phyloP scores from a whole-genome alignment of 2,797 vertebrate genomes.

The Pseudochaenichthys georgianus region DNA sequence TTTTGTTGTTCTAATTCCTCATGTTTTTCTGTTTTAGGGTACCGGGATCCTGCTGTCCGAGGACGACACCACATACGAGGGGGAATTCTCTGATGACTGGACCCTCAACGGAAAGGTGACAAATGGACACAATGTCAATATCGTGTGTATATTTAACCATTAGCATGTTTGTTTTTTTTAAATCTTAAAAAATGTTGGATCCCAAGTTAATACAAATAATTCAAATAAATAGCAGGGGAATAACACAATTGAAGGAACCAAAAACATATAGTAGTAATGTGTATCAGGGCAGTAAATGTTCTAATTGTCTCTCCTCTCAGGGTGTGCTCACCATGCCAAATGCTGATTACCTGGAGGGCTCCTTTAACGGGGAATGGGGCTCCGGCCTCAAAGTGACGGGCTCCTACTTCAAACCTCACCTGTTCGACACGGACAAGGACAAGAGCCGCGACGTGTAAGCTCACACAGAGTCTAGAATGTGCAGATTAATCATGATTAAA shows the following conservation, averaged over 20 bases:
- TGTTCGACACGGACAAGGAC: conserved; percentile 93
- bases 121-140: not conserved
- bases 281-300: not conserved
- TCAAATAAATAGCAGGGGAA: no score
- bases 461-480: not conserved
- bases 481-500: conserved; percentile 42
- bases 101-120: conserved; percentile 96
- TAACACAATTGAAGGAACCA: not conserved
- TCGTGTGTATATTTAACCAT: not conserved
- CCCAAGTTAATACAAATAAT: no score
- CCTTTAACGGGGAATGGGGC: conserved; percentile 96
- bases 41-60: conserved; percentile 94
- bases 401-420: conserved; percentile 94
- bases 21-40: conserved; percentile 82
- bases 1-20: no score
- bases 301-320: conserved; percentile 70
- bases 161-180: not conserved
- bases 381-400: conserved; percentile 95
- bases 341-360: conserved; percentile 95
- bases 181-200: no score
- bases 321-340: conserved; percentile 94
- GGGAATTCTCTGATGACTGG: conserved; percentile 98
- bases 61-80: conserved; percentile 96
- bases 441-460: conserved; percentile 80
- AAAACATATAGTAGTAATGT: not conserved